phyloP scores from a whole-genome alignment of 1,140 invertebrate species.

The Tigriopus japonicus region DNA sequence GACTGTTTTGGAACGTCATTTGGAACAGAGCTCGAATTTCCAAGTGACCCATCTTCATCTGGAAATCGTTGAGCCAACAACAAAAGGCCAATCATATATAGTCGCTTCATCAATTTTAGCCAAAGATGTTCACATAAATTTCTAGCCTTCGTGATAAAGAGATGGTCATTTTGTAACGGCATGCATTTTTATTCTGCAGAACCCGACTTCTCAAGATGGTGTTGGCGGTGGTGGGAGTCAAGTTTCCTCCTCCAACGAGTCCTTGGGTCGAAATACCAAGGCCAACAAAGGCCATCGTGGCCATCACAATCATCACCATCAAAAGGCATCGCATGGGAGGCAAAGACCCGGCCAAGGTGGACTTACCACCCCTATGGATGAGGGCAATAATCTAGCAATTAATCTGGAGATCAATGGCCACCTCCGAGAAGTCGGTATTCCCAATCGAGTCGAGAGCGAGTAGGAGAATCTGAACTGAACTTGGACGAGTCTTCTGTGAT shows the following conservation, averaged over 20 bases:
- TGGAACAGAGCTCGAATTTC: neutral
- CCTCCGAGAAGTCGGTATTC: constrained; percentile 6
- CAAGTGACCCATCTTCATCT: neutral
- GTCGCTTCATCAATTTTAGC: neutral
- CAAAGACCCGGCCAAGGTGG: no score
- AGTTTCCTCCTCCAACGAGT: no score
- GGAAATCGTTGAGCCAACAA: no score
- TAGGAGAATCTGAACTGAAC: no score
- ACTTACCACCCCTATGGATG: neutral
- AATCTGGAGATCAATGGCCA: constrained; percentile 8
- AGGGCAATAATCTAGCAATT: neutral
- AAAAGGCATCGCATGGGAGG: neutral
- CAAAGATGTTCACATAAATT: no score
- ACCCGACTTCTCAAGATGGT: no score
- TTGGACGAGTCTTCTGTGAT: no score
- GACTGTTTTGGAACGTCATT: neutral
- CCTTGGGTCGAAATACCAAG: no score
- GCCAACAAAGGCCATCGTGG: no score
- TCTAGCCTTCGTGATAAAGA: neutral
- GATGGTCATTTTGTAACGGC: neutral
- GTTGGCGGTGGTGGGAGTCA: no score
- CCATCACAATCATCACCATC: neutral
- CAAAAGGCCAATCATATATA: no score
- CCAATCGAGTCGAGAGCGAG: neutral
- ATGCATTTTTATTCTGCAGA: no score